Evolutionary conservation across 2,797 vertebrate genomes (phyloP).

Genomic region (Prionace glauca): DNA sequence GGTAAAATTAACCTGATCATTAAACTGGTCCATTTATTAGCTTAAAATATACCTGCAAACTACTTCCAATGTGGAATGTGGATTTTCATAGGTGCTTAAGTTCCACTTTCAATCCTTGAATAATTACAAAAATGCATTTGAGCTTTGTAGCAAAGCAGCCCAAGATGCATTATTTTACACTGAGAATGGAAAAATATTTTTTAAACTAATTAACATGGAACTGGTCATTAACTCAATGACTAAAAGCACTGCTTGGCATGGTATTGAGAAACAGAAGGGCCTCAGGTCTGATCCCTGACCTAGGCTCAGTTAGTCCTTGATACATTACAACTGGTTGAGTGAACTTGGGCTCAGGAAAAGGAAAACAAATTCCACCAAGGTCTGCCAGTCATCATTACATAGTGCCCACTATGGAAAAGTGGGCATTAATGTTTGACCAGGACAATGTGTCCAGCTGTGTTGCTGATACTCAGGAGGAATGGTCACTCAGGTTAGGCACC

Average conservation of each 20-base stretch:
- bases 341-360: not conserved
- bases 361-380: not conserved
- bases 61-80: not conserved
- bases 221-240: too few relatives aligned
- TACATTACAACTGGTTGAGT: not conserved
- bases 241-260: not conserved
- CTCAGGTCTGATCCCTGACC: not conserved
- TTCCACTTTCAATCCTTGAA: not conserved
- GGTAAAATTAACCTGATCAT: not conserved
- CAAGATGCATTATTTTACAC: not conserved
- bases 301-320: not conserved
- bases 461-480: not conserved
- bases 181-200: not conserved
- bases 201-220: not conserved
- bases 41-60: not conserved
- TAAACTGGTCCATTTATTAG: not conserved
- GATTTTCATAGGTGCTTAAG: not conserved
- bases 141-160: not conserved
- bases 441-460: not conserved
- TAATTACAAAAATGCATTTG: not conserved
- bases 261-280: not conserved
- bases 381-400: not conserved
- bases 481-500: not conserved
- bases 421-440: not conserved
- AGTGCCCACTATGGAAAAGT: not conserved